Conservation (phyloP, 2,888 invertebrate species). For the Mycalesis mineus region DNA sequence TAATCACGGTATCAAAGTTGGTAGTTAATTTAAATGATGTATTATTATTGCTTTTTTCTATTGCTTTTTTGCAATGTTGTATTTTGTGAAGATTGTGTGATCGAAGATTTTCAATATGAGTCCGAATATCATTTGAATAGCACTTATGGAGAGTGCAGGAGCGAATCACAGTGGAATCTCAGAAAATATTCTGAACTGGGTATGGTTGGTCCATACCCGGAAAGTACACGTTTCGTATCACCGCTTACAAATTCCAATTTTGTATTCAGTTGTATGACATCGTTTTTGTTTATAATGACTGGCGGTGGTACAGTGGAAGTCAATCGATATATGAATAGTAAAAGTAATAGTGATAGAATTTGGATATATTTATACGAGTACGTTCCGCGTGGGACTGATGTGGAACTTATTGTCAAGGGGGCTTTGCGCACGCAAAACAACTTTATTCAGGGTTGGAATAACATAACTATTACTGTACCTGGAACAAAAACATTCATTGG, state of each 20-base stretch:
- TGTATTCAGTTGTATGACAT: slow-evolving; percentile 41
- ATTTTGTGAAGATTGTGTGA: slow-evolving; percentile 36
- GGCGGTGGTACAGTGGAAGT: slow-evolving; percentile 40
- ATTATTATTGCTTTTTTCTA: slow-evolving; percentile 9
- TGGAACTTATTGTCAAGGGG: slow-evolving; percentile 12
- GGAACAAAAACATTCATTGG: slow-evolving; percentile 33
- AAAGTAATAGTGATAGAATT: not conserved
- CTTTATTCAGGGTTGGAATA: slow-evolving; percentile 37
- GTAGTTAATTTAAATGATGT: not conserved
- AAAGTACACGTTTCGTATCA: slow-evolving; percentile 38
- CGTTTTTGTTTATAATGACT: slow-evolving; percentile 40
- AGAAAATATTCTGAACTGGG: slow-evolving; percentile 36
- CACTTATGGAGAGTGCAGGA: slow-evolving; percentile 14
- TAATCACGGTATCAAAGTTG: not conserved
- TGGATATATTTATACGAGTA: slow-evolving; percentile 18
- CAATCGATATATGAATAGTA: not conserved
- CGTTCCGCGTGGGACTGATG: slow-evolving; percentile 20
- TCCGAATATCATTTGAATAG: slow-evolving; percentile 35
- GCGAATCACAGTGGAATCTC: slow-evolving; percentile 34
- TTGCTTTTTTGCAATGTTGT: slow-evolving; percentile 17
- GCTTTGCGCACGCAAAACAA: slow-evolving; percentile 9
- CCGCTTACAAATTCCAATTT: slow-evolving; percentile 33
- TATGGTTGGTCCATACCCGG: slow-evolving; percentile 34
- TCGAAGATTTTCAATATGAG: slow-evolving; percentile 43
- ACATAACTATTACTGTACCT: slow-evolving; percentile 23